Base-by-base conservation (phyloP, 2,888 invertebrate species). In the Zaprionus lineosus region DNA sequence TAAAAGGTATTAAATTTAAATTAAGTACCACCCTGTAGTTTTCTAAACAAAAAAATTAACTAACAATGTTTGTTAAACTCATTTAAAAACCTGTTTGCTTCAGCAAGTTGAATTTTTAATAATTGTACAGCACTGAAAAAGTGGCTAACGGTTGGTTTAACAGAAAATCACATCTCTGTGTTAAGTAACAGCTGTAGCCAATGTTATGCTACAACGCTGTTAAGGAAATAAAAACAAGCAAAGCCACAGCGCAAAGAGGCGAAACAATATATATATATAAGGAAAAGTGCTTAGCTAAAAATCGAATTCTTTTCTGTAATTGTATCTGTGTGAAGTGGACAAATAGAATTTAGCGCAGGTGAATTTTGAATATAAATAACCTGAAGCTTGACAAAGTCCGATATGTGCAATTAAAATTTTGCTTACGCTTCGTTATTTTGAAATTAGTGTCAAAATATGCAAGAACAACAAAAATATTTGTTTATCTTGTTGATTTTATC, bases 371-470 rank as follows among this genome's bases (percentile, higher is more conserved):
- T 14, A 26, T 41, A 3, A 8, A 18, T 14, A 60, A 12, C 33
- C 31, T 21, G 24, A 15, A 3, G n/a, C 3, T 5, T 37, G 26
- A 29, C 9, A 29, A 26, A 29, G 4, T 4, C 6, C 19, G 21
- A 56, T 56, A 71, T 71, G 69, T 52, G 44, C 47, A 21, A 58
- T 44, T 37, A 44, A 33, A 52, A 31, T 50, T 55, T 51, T 59
- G 60, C 55, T 14, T 46, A 48, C 39, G 31, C 31, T 55, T 9
- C 47, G 40, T 31, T 71, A 52, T 56, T 68, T 55, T 48, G 14
- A 48, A 55, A 52, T 28, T 18, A 47, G 11, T 50, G 34, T 43
- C 31, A 72, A 40, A 65, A 39, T 55, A 69, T 69, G 69, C 66
- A 56, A 29, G 12, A 21, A 14, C 52, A 53, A 65, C 71, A 68